Base-by-base conservation (phyloP, 2,113 vertebrate species). In the Protobothrops mucrosquamatus region DNA sequence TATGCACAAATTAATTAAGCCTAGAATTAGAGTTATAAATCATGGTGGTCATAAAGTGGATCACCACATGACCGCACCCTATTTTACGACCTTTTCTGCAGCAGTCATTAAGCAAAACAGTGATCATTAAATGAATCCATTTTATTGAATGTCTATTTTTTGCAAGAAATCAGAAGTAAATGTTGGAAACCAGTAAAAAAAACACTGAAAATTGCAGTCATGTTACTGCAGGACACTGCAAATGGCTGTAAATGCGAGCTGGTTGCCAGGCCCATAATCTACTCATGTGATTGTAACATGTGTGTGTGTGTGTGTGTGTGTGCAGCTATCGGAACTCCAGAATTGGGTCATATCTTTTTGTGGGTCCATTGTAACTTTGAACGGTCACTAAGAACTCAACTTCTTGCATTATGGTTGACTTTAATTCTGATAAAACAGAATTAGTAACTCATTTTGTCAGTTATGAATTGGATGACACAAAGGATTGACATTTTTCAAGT, bases 401-500 rank as follows among this genome's bases (percentile, higher is more conserved):
- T 6, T 5, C 14, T 54, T 88, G 87, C 52, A 88, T 54, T 88
- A 54, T 54, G 48, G 26, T 55, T n/a, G 87, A 55, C 51, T 88
- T 29, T n/a, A 88, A n/a, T 55, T 88, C 26, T 55, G 87, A 15
- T 29, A n/a, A n/a, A 6, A 55, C 24, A 51, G 46, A 57, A 1
- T 22, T 8, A 20, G 10, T 91, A 94, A 10, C 51, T 18, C 52
- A n/a, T 54, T 87, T 93, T n/a, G 54, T 56, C 85, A 48, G 74
- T 87, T 94, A 93, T 92, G 59, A 93, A 57, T 23, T 59, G 46
- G 61, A 64, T 0, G 1, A 43, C 59, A n/a, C 3, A 39, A 74
- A 46, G n/a, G 86, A n/a, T 95, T 48, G 55, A 81, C 22, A 81
- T 87, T 61, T 92, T 92, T 87, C 48, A 52, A 39, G 22, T 43